Conservation (phyloP, 2,797 vertebrate species). For the Sebastes oblongus region DNA sequence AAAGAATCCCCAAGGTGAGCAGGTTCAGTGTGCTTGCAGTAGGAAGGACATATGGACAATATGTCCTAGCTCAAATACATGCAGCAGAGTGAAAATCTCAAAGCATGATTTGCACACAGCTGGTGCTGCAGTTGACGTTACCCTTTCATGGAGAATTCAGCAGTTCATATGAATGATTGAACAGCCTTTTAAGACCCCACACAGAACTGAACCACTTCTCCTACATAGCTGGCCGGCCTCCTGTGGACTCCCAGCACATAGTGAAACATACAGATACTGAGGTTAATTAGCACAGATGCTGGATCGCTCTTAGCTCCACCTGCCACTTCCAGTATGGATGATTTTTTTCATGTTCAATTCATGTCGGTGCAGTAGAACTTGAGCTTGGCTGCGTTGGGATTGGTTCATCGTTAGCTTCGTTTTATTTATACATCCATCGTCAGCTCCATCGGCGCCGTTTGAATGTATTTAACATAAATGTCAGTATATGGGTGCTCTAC, state of each 20-base stretch:
- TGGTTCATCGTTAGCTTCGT: background rate
- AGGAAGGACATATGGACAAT: conserved; percentile 5
- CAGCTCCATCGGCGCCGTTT: too few relatives aligned
- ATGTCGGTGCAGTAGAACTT: conserved; percentile 1
- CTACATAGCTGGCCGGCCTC: background rate
- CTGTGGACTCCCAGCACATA: background rate
- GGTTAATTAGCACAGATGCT: conserved; percentile 25
- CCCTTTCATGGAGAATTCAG: conserved; percentile 11
- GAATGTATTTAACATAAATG: too few relatives aligned
- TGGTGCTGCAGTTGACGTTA: background rate
- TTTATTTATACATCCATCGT: too few relatives aligned
- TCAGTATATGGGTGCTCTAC: too few relatives aligned
- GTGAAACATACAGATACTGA: background rate
- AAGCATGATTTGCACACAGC: background rate
- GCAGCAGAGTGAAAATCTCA: background rate
- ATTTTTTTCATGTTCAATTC: conserved; percentile 19
- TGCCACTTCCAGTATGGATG: conserved; percentile 12
- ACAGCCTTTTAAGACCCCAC: conserved; percentile 2
- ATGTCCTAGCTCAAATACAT: conserved; percentile 2
- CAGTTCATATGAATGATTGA: conserved; percentile 29
- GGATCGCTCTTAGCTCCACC: conserved; percentile 8
- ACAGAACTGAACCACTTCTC: background rate
- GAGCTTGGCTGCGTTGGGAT: background rate
- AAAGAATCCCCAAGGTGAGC: background rate
- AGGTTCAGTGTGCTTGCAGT: background rate